phyloP scores from a whole-genome alignment of 2,113 vertebrate genomes.

The Dicaeum eximium region DNA sequence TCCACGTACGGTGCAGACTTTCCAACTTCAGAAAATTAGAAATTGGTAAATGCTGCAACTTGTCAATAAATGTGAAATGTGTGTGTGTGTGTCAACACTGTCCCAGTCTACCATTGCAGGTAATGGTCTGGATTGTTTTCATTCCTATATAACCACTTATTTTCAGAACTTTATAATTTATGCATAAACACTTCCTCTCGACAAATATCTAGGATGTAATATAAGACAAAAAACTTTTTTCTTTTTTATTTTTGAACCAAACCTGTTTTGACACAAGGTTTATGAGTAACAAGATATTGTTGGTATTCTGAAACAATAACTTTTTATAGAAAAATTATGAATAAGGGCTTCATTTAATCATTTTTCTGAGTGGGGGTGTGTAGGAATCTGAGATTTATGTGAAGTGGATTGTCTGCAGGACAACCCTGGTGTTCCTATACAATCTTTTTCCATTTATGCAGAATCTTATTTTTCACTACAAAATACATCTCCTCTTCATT shows the following conservation, averaged over 20 bases:
- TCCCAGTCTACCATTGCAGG: neutral
- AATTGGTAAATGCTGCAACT: neutral
- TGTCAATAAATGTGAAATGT: neutral
- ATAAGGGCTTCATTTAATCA: neutral
- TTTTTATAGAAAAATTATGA: neutral
- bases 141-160: neutral
- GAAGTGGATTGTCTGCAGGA: neutral
- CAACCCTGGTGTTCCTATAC: neutral
- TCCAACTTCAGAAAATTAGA: constrained; percentile 3
- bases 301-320: neutral
- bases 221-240: neutral
- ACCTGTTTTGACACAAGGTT: neutral
- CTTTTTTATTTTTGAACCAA: neutral
- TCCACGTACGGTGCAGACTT: neutral
- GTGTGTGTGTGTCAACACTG: neutral
- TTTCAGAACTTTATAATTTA: neutral
- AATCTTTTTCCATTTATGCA: neutral
- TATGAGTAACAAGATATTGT: neutral
- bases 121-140: neutral
- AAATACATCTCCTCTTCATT: neutral
- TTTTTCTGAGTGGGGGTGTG: neutral
- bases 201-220: neutral
- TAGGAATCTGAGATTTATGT: neutral
- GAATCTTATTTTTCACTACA: neutral
- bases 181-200: neutral